Evolutionary conservation across 2,888 invertebrate species (phyloP), one percentile per base, ranked within the genome.

Genomic region (Candidula unifasciata): DNA sequence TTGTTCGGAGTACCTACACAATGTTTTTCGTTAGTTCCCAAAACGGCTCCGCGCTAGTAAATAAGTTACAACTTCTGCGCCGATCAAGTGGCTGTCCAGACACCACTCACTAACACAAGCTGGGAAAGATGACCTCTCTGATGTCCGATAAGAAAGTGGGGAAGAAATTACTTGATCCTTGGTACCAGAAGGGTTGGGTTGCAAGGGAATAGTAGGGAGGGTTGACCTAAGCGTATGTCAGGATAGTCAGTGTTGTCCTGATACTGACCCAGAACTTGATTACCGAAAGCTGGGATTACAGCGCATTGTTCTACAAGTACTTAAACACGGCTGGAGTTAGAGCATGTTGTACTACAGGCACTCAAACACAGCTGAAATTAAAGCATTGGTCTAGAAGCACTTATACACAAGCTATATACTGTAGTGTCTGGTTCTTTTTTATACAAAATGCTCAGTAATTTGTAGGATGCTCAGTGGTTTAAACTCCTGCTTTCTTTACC

Each of bases 91-190:
- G 78, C 37, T 64, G 35, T 30, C 1, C 60, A 24, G n/a, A 21
- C n/a, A n/a, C 57, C 57, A 57, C 78, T 78, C 64, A 60, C 64
- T 78, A 78, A 18, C 60, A 3, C 64, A 18, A 8, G 27, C 60
- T 35, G 35, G 35, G 24, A 60, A 78, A 5, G 37, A 37, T 8
- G 13, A 21, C 37, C 78, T 64, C 64, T 54, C 27, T 13, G 16
- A 16, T 18, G n/a, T 74, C 54, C 33, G 60, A 64, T 64, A 78
- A 64, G n/a, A 16, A 60, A 3, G 3, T 33, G 18, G 33, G 27
- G 18, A 21, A 13, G 6, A 33, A 57, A 33, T 35, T 21, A 44
- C 44, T 44, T 13, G 44, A 44, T 44, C 44, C 44, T 44, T 13
- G 13, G 44, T 44, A 13, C 44, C 44, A 44, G 44, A 44, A 44